Evolutionary conservation across 2,113 vertebrate genomes (phyloP).

Genomic region (Prionailurus viverrinus): DNA sequence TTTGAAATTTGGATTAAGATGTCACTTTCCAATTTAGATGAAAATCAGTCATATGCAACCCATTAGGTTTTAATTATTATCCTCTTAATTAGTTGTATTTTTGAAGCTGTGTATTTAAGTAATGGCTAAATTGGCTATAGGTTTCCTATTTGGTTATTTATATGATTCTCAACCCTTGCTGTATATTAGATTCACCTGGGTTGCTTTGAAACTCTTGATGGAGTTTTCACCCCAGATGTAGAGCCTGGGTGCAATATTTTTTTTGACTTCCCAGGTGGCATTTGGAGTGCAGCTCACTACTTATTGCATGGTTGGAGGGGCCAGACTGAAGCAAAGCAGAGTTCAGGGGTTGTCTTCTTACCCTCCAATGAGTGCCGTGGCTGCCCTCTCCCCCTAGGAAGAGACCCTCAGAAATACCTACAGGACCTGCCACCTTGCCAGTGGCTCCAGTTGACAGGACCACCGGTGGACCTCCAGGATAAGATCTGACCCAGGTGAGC

Average conservation of each 20-base stretch:
- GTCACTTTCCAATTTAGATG: slow-evolving; percentile 30
- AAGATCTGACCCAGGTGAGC: background rate
- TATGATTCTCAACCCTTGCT: background rate
- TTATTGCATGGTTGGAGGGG: background rate
- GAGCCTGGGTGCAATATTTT: background rate
- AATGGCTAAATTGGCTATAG: slow-evolving; percentile 2
- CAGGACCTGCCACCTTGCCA: background rate
- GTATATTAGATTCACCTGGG: background rate
- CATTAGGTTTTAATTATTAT: slow-evolving; percentile 42
- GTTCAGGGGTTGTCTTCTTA: background rate
- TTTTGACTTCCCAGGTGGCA: background rate
- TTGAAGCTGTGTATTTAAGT: slow-evolving; percentile 17
- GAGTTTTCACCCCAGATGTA: background rate
- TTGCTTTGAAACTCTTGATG: background rate
- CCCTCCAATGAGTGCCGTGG: background rate
- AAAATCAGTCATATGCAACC: slow-evolving; percentile 41
- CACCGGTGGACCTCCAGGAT: background rate
- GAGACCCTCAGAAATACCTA: background rate
- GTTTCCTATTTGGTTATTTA: background rate
- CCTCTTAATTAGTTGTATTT: slow-evolving; percentile 42
- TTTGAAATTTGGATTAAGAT: slow-evolving; percentile 52
- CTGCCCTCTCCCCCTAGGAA: background rate
- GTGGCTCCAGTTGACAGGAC: background rate
- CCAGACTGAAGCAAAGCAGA: background rate
- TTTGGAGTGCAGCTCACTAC: background rate